phyloP scores from a whole-genome alignment of 2,888 invertebrate species.

The Thymelicus sylvestris region DNA sequence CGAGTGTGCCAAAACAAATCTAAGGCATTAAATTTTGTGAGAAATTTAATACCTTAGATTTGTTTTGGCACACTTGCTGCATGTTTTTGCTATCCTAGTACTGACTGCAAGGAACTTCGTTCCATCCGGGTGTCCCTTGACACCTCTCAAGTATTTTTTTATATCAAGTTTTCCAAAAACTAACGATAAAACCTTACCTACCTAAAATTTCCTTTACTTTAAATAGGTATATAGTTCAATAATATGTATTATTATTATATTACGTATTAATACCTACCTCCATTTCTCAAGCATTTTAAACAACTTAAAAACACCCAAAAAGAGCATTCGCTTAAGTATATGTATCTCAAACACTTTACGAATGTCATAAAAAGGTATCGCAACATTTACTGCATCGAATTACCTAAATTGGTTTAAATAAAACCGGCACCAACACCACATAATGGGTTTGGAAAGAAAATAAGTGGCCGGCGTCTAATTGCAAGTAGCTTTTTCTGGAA shows the following conservation, averaged over 20 bases:
- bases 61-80: too few species aligned
- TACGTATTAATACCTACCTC: constrained; percentile 2
- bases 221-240: neutral
- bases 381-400: constrained; percentile 38
- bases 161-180: too few species aligned
- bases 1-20: too few species aligned
- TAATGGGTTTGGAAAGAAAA: constrained; percentile 27
- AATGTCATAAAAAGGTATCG: constrained; percentile 43
- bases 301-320: constrained; percentile 16
- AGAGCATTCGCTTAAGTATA: constrained; percentile 20
- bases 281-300: constrained; percentile 29
- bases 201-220: neutral
- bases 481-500: constrained; percentile 21
- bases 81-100: too few species aligned
- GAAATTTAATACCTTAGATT: too few species aligned
- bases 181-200: too few species aligned
- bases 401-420: constrained; percentile 42
- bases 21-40: too few species aligned
- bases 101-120: too few species aligned
- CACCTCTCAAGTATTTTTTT: too few species aligned
- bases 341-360: constrained; percentile 46
- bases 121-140: too few species aligned
- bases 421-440: constrained; percentile 34
- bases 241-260: too few species aligned
- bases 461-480: constrained; percentile 28